Conservation (phyloP, 2,113 vertebrate species). For the Myrmecophaga tridactyla region DNA sequence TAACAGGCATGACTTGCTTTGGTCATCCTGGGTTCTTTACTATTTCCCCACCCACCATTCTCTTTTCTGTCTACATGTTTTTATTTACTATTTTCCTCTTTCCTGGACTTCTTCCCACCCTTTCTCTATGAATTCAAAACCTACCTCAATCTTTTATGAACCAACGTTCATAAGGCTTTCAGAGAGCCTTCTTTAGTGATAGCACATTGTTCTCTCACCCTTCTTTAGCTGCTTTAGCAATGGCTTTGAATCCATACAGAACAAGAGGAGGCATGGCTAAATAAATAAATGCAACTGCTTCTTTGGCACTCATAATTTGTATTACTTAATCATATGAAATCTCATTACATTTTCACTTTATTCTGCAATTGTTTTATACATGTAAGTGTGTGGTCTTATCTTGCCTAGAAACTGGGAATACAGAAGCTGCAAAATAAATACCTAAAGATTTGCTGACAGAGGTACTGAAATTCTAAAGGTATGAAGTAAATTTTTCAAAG, state of each 20-base stretch:
- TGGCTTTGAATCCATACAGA: not conserved
- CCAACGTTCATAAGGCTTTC: not conserved
- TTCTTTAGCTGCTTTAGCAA: not conserved
- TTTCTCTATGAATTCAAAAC: not conserved
- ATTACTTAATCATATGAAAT: not conserved
- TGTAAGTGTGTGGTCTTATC: not conserved
- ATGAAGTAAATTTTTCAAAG: not conserved
- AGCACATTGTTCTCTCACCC: not conserved
- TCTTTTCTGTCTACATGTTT: not conserved
- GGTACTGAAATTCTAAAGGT: not conserved
- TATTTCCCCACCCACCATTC: not conserved
- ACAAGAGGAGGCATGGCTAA: not conserved
- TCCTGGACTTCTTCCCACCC: not conserved
- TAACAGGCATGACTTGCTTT: not conserved
- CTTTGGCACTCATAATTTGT: not conserved
- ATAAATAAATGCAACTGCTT: not conserved
- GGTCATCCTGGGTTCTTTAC: not conserved
- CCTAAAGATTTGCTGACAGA: not conserved
- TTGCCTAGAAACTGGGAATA: not conserved
- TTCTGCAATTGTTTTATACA: not conserved
- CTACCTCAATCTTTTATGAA: not conserved
- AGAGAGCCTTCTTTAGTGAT: not conserved
- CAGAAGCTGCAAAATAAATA: not conserved
- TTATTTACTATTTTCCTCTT: not conserved
- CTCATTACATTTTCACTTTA: not conserved